Percentiles rank a stretch among this genome's conserved stretches.
Conservation (phyloP, 2,797 vertebrate genomes). For the Sebastolobus altivelis region DNA sequence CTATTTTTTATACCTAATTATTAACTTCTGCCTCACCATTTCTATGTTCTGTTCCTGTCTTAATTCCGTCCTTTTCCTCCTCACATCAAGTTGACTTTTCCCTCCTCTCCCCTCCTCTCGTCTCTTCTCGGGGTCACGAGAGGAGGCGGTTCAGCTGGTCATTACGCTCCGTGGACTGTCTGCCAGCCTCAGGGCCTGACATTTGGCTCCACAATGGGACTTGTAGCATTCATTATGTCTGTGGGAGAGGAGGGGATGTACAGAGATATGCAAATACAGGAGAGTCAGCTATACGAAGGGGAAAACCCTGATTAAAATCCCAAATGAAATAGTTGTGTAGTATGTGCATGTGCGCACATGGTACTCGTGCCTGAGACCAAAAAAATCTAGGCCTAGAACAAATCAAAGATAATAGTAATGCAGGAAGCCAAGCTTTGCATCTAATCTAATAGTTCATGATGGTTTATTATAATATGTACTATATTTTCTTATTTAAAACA, state of each 20-base stretch:
- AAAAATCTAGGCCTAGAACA: neutral
- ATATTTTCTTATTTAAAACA: neutral
- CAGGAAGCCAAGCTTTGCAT: neutral
- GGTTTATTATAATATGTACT: neutral
- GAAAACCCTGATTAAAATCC: constrained; percentile 27
- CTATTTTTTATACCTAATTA: no score
- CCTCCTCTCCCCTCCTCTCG: neutral
- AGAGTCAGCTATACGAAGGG: neutral
- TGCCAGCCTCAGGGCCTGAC: constrained; percentile 57
- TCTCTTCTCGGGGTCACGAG: constrained; percentile 15
- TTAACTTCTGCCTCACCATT: neutral
- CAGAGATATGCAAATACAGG: constrained; percentile 54
- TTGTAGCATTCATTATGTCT: constrained; percentile 53
- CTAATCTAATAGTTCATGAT: neutral
- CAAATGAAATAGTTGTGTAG: constrained; percentile 18
- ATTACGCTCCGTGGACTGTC: constrained; percentile 50
- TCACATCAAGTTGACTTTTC: constrained; percentile 18
- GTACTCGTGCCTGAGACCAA: neutral
- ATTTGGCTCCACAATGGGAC: constrained; percentile 61
- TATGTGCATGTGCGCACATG: neutral
- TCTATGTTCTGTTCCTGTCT: neutral
- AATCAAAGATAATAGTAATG: neutral
- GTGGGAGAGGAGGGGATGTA: constrained; percentile 13
- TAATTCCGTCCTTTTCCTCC: neutral
- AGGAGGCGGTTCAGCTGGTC: constrained; percentile 46